Base-by-base conservation (phyloP, 2,888 invertebrate species). In the Itoplectis maculator region DNA sequence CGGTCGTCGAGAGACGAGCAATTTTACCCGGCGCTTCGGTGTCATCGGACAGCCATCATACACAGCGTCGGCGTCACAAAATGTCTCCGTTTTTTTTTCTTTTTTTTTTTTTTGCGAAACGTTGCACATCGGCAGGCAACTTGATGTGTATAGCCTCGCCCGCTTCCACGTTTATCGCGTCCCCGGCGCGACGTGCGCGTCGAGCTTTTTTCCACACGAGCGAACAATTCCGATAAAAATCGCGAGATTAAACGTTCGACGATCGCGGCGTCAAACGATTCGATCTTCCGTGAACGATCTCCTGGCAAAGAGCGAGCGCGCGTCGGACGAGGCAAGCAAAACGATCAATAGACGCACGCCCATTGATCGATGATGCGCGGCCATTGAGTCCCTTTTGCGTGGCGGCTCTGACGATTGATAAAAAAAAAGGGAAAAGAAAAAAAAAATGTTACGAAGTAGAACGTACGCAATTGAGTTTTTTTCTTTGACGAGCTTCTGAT, bases 121-220 rank as follows among this genome's bases (percentile, higher is more conserved):
- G 35, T 59, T 37, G 59, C 37, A 5, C 37, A 15, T 37, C 9
- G n/a, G n/a, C 37, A 29, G 8, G 23, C 37, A 42, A n/a, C n/a
- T n/a, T n/a, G n/a, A n/a, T n/a, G n/a, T n/a, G n/a, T n/a, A n/a
- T n/a, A n/a, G n/a, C 42, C 11, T 66, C n/a, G 7, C 37, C 29
- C 15, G 15, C n/a, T n/a, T 23, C 40, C 23, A 11, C 23, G 49
- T 70, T 78, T 61, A 75, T 79, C 79, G 49, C 49, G 59, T 69
- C 56, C 51, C n/a, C 54, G 35, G 35, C 5, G 54, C 54, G 18
- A 42, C 40, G 23, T 15, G 42, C 66, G 68, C 45, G 20, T 61
- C 73, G n/a, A 79, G 59, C 51, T 79, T 79, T 79, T n/a, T 82
- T 63, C 66, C 79, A 47, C 51, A 70, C 79, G 59, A 72, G 68